phyloP scores from a whole-genome alignment of 2,797 vertebrate genomes.

The Periparus ater region DNA sequence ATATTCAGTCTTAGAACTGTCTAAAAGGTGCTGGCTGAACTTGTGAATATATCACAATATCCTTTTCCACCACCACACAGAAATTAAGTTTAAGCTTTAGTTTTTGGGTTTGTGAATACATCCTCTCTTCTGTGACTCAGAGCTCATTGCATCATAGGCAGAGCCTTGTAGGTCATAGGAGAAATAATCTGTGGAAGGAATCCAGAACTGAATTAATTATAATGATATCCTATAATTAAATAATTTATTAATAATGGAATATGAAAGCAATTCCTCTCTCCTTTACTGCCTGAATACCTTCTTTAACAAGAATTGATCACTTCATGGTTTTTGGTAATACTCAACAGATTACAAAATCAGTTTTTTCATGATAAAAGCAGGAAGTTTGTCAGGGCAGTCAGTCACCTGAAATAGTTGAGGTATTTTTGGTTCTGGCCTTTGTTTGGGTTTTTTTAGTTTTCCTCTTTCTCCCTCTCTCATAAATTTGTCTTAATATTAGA shows the following conservation, averaged over 20 bases:
- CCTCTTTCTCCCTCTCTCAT: not conserved
- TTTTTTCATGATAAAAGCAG: not conserved
- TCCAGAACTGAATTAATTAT: not conserved
- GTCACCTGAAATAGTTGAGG: not conserved
- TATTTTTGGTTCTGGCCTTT: not conserved
- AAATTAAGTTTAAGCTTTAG: not conserved
- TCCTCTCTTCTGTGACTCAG: not conserved
- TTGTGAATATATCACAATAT: not conserved
- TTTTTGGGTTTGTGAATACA: not conserved
- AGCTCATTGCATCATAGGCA: not conserved
- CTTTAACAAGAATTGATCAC: not conserved
- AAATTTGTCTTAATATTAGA: not conserved
- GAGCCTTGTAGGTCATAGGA: not conserved
- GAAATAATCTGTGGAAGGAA: not conserved
- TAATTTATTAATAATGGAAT: not conserved
- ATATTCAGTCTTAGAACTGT: not conserved
- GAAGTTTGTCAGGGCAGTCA: not conserved
- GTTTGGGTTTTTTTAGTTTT: not conserved
- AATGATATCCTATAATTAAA: not conserved
- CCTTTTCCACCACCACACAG: not conserved
- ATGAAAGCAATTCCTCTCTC: not conserved
- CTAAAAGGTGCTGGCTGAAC: not conserved
- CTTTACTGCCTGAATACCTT: not conserved
- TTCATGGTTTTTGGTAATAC: not conserved
- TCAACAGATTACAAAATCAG: not conserved